A percentile compares a stretch with the other conserved stretches of the same genome.
Conservation (phyloP, 2,113 vertebrate species). For the Orthonyx spaldingii region DNA sequence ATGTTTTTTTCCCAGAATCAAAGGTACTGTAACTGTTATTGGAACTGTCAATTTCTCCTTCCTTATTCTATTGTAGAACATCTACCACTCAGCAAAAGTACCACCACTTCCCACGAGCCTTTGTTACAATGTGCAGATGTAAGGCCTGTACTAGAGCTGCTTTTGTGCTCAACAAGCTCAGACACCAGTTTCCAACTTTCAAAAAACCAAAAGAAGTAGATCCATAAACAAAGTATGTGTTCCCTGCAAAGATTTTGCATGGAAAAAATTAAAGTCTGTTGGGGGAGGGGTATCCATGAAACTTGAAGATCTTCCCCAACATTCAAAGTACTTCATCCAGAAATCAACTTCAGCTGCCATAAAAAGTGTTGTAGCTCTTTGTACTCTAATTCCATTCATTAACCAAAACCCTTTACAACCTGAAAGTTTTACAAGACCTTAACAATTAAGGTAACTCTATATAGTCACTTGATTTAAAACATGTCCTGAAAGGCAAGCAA, state of each 20-base stretch:
- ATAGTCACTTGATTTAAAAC: conserved; percentile 47
- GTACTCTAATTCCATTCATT: conserved; percentile 22
- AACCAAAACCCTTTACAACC: conserved; percentile 5
- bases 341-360: conserved; percentile 26
- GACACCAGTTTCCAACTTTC: background rate
- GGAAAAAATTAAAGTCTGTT: background rate
- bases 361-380: conserved; percentile 2
- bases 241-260: background rate
- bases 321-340: background rate
- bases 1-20: background rate
- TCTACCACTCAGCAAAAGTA: background rate
- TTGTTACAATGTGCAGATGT: background rate
- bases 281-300: background rate
- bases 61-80: background rate
- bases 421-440: conserved; percentile 4
- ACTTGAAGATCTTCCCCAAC: background rate
- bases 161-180: background rate
- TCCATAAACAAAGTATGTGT: background rate
- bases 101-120: background rate
- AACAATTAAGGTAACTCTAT: conserved; percentile 31
- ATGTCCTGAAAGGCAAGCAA: conserved; percentile 28
- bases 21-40: background rate
- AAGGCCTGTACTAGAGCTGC: background rate
- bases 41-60: background rate
- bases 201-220: background rate